Evolutionary conservation across 2,797 vertebrate genomes (phyloP).

Genomic region (Novumbra hubbsi): DNA sequence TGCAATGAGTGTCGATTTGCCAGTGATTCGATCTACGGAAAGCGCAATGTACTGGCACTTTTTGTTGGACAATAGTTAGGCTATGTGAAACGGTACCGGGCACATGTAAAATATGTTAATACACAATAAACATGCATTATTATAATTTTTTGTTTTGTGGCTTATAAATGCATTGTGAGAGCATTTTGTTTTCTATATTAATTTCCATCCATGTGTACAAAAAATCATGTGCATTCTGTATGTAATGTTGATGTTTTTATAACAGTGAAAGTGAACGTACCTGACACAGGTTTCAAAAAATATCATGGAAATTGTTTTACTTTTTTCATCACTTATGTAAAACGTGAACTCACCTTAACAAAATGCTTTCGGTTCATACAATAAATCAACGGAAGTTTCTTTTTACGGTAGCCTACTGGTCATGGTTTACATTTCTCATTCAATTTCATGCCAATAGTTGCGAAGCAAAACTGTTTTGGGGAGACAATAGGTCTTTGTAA

Average conservation of each 20-base stretch:
- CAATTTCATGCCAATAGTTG: neutral
- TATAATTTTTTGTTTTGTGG: slow-evolving; percentile 88
- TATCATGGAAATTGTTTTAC: slow-evolving; percentile 64
- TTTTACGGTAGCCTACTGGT: slow-evolving; percentile 57
- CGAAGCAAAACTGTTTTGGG: neutral
- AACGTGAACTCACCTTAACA: slow-evolving; percentile 73
- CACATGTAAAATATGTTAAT: slow-evolving; percentile 96
- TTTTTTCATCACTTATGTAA: slow-evolving; percentile 74
- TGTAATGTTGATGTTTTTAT: slow-evolving; percentile 83
- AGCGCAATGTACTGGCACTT: slow-evolving; percentile 39
- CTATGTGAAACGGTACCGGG: slow-evolving; percentile 75
- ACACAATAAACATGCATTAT: slow-evolving; percentile 89
- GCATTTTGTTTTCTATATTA: slow-evolving; percentile 70
- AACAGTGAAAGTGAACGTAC: slow-evolving; percentile 83
- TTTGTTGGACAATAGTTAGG: slow-evolving; percentile 44
- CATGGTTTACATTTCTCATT: slow-evolving; percentile 38
- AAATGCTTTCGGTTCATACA: slow-evolving; percentile 74
- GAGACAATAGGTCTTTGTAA: neutral
- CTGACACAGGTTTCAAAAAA: slow-evolving; percentile 69
- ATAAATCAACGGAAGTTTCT: slow-evolving; percentile 78
- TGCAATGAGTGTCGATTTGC: slow-evolving; percentile 43
- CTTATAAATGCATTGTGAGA: slow-evolving; percentile 84
- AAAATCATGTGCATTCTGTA: slow-evolving; percentile 80
- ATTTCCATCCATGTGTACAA: slow-evolving; percentile 87
- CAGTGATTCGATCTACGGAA: slow-evolving; percentile 34